A percentile compares a stretch with the other conserved stretches of the same genome.
These are phyloP conservation scores for Coecobrya sp. DNA, from an alignment of 2,888 invertebrate genomes.

Conservation along the genomic window DNA sequence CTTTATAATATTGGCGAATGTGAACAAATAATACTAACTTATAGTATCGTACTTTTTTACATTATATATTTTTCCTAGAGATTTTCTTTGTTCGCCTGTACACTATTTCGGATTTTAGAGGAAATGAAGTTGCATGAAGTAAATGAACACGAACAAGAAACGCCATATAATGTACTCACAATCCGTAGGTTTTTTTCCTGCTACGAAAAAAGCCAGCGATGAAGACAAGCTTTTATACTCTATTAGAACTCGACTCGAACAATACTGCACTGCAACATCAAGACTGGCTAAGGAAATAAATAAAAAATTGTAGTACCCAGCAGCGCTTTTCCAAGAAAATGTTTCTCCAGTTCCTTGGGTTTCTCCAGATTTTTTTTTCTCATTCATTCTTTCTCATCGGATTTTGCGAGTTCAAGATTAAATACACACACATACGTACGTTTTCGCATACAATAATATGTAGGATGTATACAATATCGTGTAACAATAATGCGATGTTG, in stretches of 20 bases:
- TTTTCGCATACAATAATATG: neutral
- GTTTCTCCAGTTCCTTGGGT: neutral
- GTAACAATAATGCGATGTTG: neutral
- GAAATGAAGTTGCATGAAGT: too few species aligned
- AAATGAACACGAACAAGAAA: too few species aligned
- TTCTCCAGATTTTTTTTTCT: neutral
- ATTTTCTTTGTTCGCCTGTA: too few species aligned
- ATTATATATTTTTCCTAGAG: too few species aligned
- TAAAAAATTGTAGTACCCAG: neutral
- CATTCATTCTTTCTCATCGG: neutral
- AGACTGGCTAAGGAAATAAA: neutral
- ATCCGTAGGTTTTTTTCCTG: too few species aligned
- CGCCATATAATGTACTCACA: too few species aligned
- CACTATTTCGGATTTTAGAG: too few species aligned
- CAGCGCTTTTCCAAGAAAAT: slow-evolving; percentile 16
- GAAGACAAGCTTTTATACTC: neutral
- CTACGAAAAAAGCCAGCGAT: neutral
- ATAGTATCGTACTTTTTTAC: too few species aligned
- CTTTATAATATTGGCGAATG: too few species aligned
- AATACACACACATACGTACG: neutral
- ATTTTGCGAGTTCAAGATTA: neutral
- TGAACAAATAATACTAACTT: too few species aligned
- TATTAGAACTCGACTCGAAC: neutral
- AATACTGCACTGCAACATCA: neutral
- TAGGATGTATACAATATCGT: too few species aligned